Evolutionary conservation across 2,113 vertebrate genomes (phyloP).

Genomic region (Clarias gariepinus): DNA sequence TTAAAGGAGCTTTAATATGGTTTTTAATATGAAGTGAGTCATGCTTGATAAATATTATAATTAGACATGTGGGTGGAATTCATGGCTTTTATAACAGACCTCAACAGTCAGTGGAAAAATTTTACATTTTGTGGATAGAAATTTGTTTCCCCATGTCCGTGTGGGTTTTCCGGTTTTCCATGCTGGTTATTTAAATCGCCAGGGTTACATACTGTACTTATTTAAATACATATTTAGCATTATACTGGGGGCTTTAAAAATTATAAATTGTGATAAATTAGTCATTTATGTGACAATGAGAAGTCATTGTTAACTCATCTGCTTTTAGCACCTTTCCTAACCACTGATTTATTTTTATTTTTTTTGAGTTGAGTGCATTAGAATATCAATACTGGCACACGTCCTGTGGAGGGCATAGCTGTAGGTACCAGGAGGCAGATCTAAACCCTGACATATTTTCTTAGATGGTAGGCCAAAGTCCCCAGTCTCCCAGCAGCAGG

Average conservation of each 20-base stretch:
- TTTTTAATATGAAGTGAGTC: background rate
- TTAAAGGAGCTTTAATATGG: background rate
- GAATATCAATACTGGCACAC: background rate
- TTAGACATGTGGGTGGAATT: background rate
- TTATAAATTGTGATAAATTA: background rate
- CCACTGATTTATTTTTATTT: background rate
- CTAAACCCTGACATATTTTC: slow-evolving; percentile 40
- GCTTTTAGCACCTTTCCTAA: background rate
- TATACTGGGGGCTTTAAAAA: background rate
- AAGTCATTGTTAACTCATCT: background rate
- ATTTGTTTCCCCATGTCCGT: background rate
- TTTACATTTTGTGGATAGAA: background rate
- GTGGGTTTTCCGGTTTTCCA: background rate
- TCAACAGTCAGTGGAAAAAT: background rate
- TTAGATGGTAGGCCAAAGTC: slow-evolving; percentile 49
- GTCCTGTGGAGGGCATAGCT: slow-evolving; percentile 4
- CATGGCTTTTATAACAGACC: background rate
- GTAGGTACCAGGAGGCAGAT: slow-evolving; percentile 23
- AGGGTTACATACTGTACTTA: background rate
- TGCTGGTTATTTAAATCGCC: too few species aligned
- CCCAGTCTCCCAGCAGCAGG: slow-evolving; percentile 16
- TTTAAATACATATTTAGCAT: background rate
- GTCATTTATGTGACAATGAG: background rate
- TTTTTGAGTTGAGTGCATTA: slow-evolving; percentile 9
- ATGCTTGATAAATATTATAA: slow-evolving; percentile 7